Percentiles rank a stretch among this genome's conserved stretches.
Conservation (phyloP, 1,140 invertebrate species). For the Aphaenogaster ashmeadi region DNA sequence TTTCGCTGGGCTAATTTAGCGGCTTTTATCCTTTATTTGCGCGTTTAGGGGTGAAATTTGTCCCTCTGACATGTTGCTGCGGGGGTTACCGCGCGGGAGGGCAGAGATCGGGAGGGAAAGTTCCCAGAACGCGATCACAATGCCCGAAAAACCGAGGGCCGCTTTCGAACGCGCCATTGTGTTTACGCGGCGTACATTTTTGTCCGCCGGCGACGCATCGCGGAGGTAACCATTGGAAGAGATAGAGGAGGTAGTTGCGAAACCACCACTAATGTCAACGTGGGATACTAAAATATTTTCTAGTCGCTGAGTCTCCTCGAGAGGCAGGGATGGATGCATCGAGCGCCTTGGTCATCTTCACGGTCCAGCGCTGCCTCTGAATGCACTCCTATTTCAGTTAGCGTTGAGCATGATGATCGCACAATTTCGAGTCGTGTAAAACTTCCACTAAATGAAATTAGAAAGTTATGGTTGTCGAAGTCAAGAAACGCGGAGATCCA, state of each 20-base stretch:
- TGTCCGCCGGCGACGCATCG: constrained; percentile 42
- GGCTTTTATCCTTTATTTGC: constrained; percentile 85
- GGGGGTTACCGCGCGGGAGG: neutral
- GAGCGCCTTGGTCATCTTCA: constrained; percentile 29
- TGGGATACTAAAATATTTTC: constrained; percentile 70
- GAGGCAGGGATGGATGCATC: neutral
- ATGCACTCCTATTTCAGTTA: constrained; percentile 42
- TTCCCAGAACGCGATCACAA: constrained; percentile 61
- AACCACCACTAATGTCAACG: constrained; percentile 49
- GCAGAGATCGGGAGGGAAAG: neutral
- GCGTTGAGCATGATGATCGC: constrained; percentile 10
- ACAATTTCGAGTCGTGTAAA: constrained; percentile 46
- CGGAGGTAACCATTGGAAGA: constrained; percentile 9
- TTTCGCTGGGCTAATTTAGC: constrained; percentile 85
- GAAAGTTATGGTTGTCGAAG: neutral
- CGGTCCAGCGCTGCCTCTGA: constrained; percentile 49
- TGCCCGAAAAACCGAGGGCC: constrained; percentile 64
- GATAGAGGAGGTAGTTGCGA: constrained; percentile 47
- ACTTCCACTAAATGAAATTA: constrained; percentile 20
- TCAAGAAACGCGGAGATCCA: neutral
- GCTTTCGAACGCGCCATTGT: constrained; percentile 71
- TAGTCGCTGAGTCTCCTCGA: constrained; percentile 1
- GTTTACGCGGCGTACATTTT: constrained; percentile 50
- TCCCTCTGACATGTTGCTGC: constrained; percentile 65
- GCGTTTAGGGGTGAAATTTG: constrained; percentile 84